These are phyloP conservation scores for Sardinella longiceps DNA, from an alignment of 2,797 vertebrate species.

Conservation along the genomic window DNA sequence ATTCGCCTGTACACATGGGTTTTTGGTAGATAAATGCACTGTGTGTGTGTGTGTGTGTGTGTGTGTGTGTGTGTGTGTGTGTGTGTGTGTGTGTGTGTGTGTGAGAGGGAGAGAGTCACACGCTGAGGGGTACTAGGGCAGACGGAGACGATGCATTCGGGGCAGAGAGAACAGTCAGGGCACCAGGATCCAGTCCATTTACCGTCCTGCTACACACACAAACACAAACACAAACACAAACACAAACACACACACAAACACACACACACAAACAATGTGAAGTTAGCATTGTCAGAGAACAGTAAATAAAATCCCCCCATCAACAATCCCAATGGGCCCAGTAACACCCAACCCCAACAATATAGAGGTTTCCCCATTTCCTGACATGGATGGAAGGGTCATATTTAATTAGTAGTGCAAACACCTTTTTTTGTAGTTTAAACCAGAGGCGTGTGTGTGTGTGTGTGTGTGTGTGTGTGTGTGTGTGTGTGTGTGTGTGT, in stretches of 20 bases:
- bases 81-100: conserved; percentile 15
- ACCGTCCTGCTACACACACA: conserved; percentile 73
- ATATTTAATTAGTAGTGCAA: neutral
- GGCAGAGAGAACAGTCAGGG: conserved; percentile 77
- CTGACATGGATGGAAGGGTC: neutral
- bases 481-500: conserved; percentile 5
- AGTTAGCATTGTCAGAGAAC: neutral
- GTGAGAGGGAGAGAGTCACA: conserved; percentile 69
- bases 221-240: conserved; percentile 14
- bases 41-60: neutral
- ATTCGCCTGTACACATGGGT: conserved; percentile 3
- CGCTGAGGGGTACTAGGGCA: conserved; percentile 86
- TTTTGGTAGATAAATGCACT: neutral
- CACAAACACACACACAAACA: conserved; percentile 24
- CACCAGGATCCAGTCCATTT: conserved; percentile 84
- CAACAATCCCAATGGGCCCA: conserved; percentile 19
- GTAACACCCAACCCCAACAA: neutral
- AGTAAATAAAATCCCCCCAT: neutral
- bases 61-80: conserved; percentile 14
- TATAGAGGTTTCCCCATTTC: neutral
- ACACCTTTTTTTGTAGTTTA: neutral
- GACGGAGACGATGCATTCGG: conserved; percentile 81
- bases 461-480: conserved; percentile 4
- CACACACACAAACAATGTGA: neutral
- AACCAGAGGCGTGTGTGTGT: neutral